Percentiles rank a stretch among this genome's conserved stretches.
Evolutionary conservation across 2,797 vertebrate species (phyloP).

Genomic region (Pangasius djambal): DNA sequence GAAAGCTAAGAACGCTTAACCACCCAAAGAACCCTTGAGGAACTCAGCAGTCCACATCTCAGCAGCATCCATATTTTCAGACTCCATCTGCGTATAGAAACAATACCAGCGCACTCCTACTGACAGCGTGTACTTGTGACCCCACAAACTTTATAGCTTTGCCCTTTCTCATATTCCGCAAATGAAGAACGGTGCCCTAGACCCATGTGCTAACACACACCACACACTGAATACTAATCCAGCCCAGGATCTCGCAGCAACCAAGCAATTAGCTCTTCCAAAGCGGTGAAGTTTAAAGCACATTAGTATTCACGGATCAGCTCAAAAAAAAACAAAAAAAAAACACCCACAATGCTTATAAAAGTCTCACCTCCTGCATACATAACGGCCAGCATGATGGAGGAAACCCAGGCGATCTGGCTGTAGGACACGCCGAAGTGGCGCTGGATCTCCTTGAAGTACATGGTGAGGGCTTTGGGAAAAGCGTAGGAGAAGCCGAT

Average conservation of each 20-base stretch:
- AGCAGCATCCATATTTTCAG: neutral
- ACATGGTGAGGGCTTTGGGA: conserved; percentile 80
- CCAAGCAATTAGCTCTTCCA: conserved; percentile 10
- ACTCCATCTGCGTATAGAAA: neutral
- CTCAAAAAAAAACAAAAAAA: neutral
- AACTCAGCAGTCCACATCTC: neutral
- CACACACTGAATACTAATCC: conserved; percentile 20
- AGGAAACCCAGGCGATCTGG: conserved; percentile 80
- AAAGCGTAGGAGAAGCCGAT: conserved; percentile 84
- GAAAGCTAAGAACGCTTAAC: neutral
- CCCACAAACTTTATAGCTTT: neutral
- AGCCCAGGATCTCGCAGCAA: neutral
- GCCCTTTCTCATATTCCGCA: neutral
- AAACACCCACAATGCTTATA: conserved; percentile 13
- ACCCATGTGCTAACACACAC: neutral
- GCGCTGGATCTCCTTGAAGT: conserved; percentile 82
- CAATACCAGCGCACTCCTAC: neutral
- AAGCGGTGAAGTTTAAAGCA: conserved; percentile 8
- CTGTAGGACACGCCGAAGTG: conserved; percentile 78
- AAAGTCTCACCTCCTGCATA: conserved; percentile 78
- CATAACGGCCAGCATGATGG: conserved; percentile 80
- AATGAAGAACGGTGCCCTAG: neutral
- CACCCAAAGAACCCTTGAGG: neutral
- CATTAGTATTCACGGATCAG: conserved; percentile 21
- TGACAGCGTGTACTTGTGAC: neutral